Evolutionary conservation across 2,888 invertebrate genomes (phyloP).

Genomic region (Acheta domesticus): DNA sequence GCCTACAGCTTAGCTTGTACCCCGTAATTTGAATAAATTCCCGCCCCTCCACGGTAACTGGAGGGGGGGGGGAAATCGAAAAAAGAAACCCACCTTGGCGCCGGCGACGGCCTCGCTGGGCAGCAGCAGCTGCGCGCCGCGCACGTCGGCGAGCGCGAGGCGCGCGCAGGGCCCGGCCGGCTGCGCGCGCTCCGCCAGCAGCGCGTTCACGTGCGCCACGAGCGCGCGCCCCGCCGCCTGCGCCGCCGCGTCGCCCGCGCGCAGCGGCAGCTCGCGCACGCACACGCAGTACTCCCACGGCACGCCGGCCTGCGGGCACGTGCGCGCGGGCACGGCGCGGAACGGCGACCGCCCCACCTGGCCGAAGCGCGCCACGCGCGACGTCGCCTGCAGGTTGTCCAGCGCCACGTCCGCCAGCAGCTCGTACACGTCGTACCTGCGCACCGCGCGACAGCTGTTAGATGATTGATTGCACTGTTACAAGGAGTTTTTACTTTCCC

Average conservation of each 20-base stretch:
- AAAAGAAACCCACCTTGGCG: background rate
- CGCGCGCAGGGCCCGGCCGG: background rate
- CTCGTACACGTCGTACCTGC: slow-evolving; percentile 46
- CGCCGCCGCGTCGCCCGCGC: background rate
- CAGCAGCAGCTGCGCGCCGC: slow-evolving; percentile 20
- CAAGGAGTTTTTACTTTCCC: too few relatives aligned
- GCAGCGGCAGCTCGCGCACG: background rate
- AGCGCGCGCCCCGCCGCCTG: slow-evolving; percentile 9
- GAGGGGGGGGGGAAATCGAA: too few relatives aligned
- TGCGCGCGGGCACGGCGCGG: slow-evolving; percentile 23
- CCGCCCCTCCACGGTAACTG: too few relatives aligned
- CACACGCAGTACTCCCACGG: slow-evolving; percentile 26
- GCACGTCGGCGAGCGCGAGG: background rate
- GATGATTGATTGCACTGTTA: too few relatives aligned
- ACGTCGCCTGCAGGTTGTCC: slow-evolving; percentile 19
- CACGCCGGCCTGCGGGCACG: slow-evolving; percentile 24
- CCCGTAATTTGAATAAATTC: too few relatives aligned
- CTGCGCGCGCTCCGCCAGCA: too few relatives aligned
- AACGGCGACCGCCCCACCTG: slow-evolving; percentile 23
- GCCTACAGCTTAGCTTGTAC: too few relatives aligned
- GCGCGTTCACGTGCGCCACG: slow-evolving; percentile 18
- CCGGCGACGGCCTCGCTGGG: background rate
- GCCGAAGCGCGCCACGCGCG: slow-evolving; percentile 18
- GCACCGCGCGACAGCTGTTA: too few relatives aligned
- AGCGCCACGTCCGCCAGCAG: slow-evolving; percentile 44